Evolutionary conservation across 2,888 invertebrate genomes (phyloP).

Genomic region (Nomada fucata): DNA sequence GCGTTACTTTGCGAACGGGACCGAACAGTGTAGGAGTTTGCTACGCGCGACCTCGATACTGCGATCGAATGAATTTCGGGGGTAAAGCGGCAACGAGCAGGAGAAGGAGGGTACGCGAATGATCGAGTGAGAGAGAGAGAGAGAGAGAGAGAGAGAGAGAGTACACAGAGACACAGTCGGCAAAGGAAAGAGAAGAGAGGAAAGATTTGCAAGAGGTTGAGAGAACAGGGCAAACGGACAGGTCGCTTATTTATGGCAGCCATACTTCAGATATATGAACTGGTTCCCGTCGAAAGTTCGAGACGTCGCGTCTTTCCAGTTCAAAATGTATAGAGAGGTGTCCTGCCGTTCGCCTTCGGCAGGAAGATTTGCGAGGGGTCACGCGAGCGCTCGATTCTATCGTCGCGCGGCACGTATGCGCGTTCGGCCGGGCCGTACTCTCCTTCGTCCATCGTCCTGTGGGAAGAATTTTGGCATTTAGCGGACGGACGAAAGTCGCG

Average conservation of each 20-base stretch:
- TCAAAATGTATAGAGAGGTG: conserved; percentile 82
- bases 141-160: background rate
- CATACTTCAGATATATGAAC: conserved; percentile 84
- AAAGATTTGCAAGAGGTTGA: conserved; percentile 73
- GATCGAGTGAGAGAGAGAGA: conserved; percentile 17
- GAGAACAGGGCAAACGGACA: conserved; percentile 83
- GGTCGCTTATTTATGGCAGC: conserved; percentile 84
- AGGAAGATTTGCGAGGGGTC: conserved; percentile 82
- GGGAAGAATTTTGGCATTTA: conserved; percentile 1
- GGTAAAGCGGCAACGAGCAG: conserved; percentile 12
- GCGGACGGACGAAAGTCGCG: conserved; percentile 9
- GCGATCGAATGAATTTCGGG: conserved; percentile 69
- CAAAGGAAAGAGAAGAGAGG: conserved; percentile 32
- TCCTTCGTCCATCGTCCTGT: background rate
- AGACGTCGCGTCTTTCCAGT: conserved; percentile 82
- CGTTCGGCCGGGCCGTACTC: background rate
- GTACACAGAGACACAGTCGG: conserved; percentile 23
- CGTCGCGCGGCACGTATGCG: conserved; percentile 8
- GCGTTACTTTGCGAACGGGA: no score
- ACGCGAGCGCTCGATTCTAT: conserved; percentile 75
- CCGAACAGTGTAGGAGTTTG: conserved; percentile 37
- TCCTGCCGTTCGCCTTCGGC: conserved; percentile 75
- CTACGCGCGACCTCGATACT: conserved; percentile 65
- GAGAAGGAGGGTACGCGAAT: conserved; percentile 22
- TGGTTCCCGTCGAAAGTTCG: conserved; percentile 84